Evolutionary conservation across 1,140 invertebrate species (phyloP), one percentile per base, ranked within the genome.

Genomic region (Acromyrmex charruanus): DNA sequence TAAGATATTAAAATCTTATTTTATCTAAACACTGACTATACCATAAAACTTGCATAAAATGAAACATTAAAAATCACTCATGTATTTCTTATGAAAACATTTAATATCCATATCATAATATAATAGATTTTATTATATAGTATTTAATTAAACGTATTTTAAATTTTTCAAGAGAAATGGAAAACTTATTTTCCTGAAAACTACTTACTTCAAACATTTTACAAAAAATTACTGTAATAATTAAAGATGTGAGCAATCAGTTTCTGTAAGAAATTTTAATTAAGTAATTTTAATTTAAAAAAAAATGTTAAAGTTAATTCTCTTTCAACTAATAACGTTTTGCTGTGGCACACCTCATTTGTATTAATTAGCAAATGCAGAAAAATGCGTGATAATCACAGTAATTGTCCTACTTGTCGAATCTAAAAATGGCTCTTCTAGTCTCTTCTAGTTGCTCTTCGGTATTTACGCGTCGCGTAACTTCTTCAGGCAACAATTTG

Each of bases 401-500:
- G 2, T 44, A 44, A 44, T 3, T 44, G 39, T 55, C 16, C 10
- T 39, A 18, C 21, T 9, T 25, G 16, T 59, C 14, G 53, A 59
- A 18, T 82, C 7, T 59, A 82, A 61, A 74, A 72, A 59, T 35
- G 2, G 4, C 10, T 39, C 35, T 31, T 31, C 28, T 31, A 31
- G 21, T 58, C 31, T 39, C 16, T 2, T 55, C 28, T 44, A 18
- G 51, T 28, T 3, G 10, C n/a, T 53, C 28, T 25, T 65, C 21
- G 5, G 3, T 71, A 44, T 71, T 77, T 71, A 71, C 21, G 59
- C 1, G 51, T 63, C 58, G 82, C 72, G 44, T n/a, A 35, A 31
- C 44, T 58, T 61, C 69, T 63, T 53, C n/a, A 12, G 18, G 3
- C 53, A 44, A 53, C 31, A 79, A 55, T 88, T 77, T 90, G 89